These are phyloP conservation scores for Stenopsyche tienmushanensis DNA, from an alignment of 1,140 invertebrate genomes.

Conservation along the genomic window DNA sequence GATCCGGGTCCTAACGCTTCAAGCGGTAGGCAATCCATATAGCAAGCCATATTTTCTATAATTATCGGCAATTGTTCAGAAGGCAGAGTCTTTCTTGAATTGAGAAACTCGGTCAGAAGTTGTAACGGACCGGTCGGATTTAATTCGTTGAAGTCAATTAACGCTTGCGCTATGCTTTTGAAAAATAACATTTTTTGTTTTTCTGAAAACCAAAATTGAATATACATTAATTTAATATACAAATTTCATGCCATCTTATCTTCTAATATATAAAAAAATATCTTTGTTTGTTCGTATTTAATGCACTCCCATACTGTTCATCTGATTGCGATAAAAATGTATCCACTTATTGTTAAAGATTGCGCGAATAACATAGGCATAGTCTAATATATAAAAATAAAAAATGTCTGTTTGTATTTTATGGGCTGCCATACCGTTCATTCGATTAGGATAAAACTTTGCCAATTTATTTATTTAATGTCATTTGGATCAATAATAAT, in stretches of 20 bases:
- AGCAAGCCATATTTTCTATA: slow-evolving; percentile 87
- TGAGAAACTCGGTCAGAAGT: slow-evolving; percentile 86
- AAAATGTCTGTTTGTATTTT: too few relatives aligned
- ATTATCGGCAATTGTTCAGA: slow-evolving; percentile 72
- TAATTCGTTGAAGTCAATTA: slow-evolving; percentile 96
- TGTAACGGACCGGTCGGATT: slow-evolving; percentile 93
- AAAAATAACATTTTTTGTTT: slow-evolving; percentile 78
- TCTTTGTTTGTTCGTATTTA: too few relatives aligned
- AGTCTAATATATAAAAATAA: too few relatives aligned
- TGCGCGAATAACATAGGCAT: too few relatives aligned
- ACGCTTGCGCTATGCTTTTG: slow-evolving; percentile 86
- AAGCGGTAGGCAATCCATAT: slow-evolving; percentile 87
- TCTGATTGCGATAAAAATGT: too few relatives aligned
- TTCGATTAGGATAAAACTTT: too few relatives aligned
- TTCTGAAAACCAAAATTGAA: slow-evolving; percentile 54
- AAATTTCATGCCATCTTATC: too few relatives aligned
- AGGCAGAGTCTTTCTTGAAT: slow-evolving; percentile 84
- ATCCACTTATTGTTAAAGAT: too few relatives aligned
- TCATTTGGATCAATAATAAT: too few relatives aligned
- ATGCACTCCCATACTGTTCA: too few relatives aligned
- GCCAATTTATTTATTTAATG: too few relatives aligned
- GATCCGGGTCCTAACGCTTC: slow-evolving; percentile 73
- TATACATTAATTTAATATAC: slow-evolving; percentile 7
- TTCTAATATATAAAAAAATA: slow-evolving; percentile 15
- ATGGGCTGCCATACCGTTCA: too few relatives aligned